phyloP scores from a whole-genome alignment of 2,113 vertebrate genomes.

The Promerops cafer region DNA sequence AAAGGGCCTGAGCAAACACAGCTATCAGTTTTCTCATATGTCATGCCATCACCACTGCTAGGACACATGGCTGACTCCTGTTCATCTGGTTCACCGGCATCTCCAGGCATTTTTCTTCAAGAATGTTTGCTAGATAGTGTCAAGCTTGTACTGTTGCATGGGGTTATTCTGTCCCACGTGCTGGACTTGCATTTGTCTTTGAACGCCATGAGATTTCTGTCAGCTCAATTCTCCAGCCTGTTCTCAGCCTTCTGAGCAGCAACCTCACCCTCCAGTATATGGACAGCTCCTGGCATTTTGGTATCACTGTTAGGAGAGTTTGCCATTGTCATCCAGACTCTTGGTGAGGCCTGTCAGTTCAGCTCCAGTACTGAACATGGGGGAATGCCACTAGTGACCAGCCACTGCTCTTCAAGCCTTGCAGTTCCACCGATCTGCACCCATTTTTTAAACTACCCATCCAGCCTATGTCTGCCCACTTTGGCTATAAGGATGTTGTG shows the following conservation, averaged over 20 bases:
- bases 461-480: neutral
- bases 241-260: neutral
- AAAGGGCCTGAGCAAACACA: neutral
- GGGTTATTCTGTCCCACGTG: neutral
- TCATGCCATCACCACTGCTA: neutral
- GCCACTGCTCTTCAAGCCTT: neutral
- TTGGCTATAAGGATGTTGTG: neutral
- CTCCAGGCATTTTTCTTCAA: neutral
- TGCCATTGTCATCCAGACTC: neutral
- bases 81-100: neutral
- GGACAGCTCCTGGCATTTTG: neutral
- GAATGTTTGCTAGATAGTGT: neutral
- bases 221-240: neutral
- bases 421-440: neutral
- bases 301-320: neutral
- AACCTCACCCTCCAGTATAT: neutral
- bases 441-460: neutral
- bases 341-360: neutral
- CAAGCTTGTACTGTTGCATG: neutral
- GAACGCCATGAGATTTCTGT: neutral
- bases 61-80: neutral
- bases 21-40: neutral
- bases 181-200: neutral
- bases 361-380: neutral
- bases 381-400: neutral